Base-by-base conservation (phyloP, 2,888 invertebrate genomes). In the Drosophila recens region DNA sequence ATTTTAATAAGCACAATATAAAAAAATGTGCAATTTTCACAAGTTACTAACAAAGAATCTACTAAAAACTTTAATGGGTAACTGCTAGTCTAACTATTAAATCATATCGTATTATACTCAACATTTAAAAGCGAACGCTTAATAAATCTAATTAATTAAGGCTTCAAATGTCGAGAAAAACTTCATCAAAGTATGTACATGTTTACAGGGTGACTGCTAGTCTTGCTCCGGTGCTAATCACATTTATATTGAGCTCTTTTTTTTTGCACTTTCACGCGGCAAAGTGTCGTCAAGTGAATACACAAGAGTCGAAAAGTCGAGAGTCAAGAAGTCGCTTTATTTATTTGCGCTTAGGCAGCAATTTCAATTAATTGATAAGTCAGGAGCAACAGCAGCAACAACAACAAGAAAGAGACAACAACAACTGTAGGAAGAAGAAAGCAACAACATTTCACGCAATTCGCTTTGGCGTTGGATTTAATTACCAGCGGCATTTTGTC, bases 361-460 rank as follows among this genome's bases (percentile, higher is more conserved):
- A 83, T 85, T 85, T 80, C 83, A 86, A 87, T 86, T 86, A 86
- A 86, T 86, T 86, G 88, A 86, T 87, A 87, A 85, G 88, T 83
- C 78, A 72, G 56, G 66, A 61, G 42, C 69, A 52, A 57, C 17
- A 43, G 8, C 42, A 33, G 36, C 45, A n/a, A n/a, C 36, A 11
- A 34, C 11, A 20, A 34, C 36, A 8, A 27, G 27, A 27, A 27
- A 27, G 27, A 27, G 27, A 23, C 11, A 36, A 38, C 3, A 15
- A 36, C 11, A 36, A 15, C 42, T 27, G 27, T 27, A 40, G 52
- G 23, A 23, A 67, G 30, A 34, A 52, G 17, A 51, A 65, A 51
- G 45, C 65, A 52, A 69, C 64, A 72, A 75, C 70, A 82, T 82
- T 85, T 82, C 79, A 85, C 81, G 81, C 86, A 81, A 80, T 83